Conservation (phyloP, 2,888 invertebrate species). For the Blastobasis lacticolella region DNA sequence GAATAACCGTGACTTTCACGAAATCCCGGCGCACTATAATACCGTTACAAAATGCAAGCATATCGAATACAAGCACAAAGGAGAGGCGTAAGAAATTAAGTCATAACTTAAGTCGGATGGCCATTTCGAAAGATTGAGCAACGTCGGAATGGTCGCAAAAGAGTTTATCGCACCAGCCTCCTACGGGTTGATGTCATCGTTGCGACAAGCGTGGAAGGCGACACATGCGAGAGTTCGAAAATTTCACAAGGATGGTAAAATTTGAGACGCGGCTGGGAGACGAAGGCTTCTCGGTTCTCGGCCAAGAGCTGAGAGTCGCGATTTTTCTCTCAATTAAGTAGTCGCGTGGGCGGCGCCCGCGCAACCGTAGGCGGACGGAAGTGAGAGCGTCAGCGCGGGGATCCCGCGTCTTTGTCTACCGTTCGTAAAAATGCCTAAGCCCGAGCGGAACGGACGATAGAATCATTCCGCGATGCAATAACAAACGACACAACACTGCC, state of each 20-base stretch:
- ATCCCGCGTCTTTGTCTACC: constrained; percentile 57
- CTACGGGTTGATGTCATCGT: constrained; percentile 61
- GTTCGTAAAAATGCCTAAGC: constrained; percentile 28
- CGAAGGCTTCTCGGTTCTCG: constrained; percentile 31
- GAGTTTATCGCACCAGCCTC: constrained; percentile 53
- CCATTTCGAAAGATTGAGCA: constrained; percentile 55
- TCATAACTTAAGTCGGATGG: constrained; percentile 62
- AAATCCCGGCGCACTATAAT: constrained; percentile 13
- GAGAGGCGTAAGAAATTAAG: constrained; percentile 60
- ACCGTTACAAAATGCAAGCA: constrained; percentile 46
- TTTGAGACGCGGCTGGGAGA: constrained; percentile 27
- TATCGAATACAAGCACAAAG: constrained; percentile 50
- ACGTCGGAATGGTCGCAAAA: constrained; percentile 35
- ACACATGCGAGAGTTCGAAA: background rate
- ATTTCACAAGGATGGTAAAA: constrained; percentile 9
- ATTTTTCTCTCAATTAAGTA: constrained; percentile 48
- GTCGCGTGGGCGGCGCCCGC: constrained; percentile 57
- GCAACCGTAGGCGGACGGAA: constrained; percentile 68
- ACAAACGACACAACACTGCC: constrained; percentile 47
- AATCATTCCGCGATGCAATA: constrained; percentile 57
- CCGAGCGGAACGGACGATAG: constrained; percentile 38
- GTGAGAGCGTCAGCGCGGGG: constrained; percentile 60
- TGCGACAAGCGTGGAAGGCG: constrained; percentile 26
- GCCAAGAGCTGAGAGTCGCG: constrained; percentile 53
- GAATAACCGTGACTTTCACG: constrained; percentile 21